Base-by-base conservation (phyloP, 2,888 invertebrate species). In the Portevinia maculata region DNA sequence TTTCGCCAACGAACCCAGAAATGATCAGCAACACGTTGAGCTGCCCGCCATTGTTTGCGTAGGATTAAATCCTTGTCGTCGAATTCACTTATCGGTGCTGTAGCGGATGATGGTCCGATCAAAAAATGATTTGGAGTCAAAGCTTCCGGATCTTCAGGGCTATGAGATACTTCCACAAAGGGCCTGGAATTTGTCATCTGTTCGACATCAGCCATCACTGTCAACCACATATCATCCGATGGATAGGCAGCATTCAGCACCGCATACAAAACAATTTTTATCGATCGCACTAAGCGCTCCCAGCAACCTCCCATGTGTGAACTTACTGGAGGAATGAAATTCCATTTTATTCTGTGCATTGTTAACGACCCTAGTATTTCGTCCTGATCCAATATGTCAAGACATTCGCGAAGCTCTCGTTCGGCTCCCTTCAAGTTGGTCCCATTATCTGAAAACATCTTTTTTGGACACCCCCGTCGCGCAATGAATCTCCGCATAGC, bases 101-200 rank as follows among this genome's bases (percentile, higher is more conserved):
- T 11, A 15, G 57, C 64, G 2, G 24, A 24, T 24, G 24, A 24
- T 24, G 3, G 2, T 24, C 24, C 24, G 8, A 50, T n/a, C 24
- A 86, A 46, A 50, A 86, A 85, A 65, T 86, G 85, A 41, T 86
- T 86, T 3, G 85, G 84, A 0, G 86, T 86, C 8, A 86, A 52
- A 0, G 76, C 62, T 60, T 70, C 60, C 2, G 48, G 41, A 79
- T 85, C 28, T 41, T 46, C 28, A 75, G 78, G 8, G 13, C 62
- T 30, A 6, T 41, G 9, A 1, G 70, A 13, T 6, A 48, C 44
- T n/a, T 41, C 19, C 0, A 34, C 44, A 3, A 73, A 17, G 1
- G 73, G 53, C 1, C 85, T 32, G 1, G 75, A 62, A 28, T 87
- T 86, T 0, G 86, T 84, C 4, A 86, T 37, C 30, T 62, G 15